These are phyloP conservation scores for Ursus arctos DNA, from an alignment of 2,113 vertebrate genomes.

Conservation along the genomic window DNA sequence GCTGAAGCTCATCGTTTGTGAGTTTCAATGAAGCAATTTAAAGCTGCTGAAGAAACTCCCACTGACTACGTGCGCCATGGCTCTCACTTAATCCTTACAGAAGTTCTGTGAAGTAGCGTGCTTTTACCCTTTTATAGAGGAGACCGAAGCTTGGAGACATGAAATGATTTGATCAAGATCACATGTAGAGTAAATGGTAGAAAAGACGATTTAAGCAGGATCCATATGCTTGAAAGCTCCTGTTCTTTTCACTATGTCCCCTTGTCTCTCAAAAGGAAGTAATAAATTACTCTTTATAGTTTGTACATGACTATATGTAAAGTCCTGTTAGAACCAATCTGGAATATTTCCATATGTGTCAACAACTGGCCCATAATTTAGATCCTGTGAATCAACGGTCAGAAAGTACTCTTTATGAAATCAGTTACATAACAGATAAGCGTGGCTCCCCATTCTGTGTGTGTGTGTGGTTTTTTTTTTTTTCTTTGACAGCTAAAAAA, in stretches of 20 bases:
- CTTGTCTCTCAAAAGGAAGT: constrained; percentile 54
- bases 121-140: constrained; percentile 49
- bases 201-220: constrained; percentile 11
- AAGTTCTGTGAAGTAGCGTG: not conserved
- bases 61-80: not conserved
- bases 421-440: constrained; percentile 19
- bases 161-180: constrained; percentile 34
- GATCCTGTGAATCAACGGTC: constrained; percentile 12
- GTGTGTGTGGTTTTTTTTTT: not conserved
- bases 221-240: not conserved
- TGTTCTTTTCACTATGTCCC: constrained; percentile 4
- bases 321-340: constrained; percentile 1
- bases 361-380: constrained; percentile 41
- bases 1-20: constrained; percentile 26
- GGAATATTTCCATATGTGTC: constrained; percentile 22
- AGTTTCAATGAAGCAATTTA: constrained; percentile 40
- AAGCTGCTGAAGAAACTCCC: constrained; percentile 49
- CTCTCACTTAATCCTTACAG: constrained; percentile 14
- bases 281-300: constrained; percentile 48
- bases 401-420: constrained; percentile 42
- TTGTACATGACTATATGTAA: not conserved
- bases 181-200: constrained; percentile 1
- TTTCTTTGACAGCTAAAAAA: not conserved
- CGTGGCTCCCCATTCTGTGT: not conserved
- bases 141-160: constrained; percentile 46